A percentile compares a stretch with the other conserved stretches of the same genome.
phyloP scores from a whole-genome alignment of 2,797 vertebrate genomes.

The Selene dorsalis region DNA sequence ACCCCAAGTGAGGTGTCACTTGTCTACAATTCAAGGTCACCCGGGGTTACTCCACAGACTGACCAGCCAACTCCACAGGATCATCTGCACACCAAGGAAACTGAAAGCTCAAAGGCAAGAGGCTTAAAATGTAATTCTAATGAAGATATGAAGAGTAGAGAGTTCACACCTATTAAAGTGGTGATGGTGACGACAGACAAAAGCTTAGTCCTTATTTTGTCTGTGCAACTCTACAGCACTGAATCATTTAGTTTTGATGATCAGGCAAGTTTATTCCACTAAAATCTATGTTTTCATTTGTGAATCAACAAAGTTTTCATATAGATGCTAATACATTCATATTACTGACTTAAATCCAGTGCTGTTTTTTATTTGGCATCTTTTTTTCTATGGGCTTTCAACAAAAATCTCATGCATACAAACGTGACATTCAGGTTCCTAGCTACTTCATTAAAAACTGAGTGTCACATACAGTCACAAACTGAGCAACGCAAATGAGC shows the following conservation, averaged over 20 bases:
- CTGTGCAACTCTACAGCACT: constrained; percentile 1
- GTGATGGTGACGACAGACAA: not conserved
- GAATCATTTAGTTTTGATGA: too few species aligned
- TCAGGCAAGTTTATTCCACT: not conserved
- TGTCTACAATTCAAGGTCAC: constrained; percentile 61
- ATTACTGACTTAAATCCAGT: not conserved
- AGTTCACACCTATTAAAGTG: not conserved
- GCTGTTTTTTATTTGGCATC: not conserved
- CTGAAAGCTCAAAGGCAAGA: not conserved
- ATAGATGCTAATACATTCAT: not conserved
- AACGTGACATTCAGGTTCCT: not conserved
- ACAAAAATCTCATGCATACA: not conserved
- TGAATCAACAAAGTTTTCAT: not conserved
- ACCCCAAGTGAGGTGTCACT: constrained; percentile 97
- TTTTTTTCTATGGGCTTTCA: constrained; percentile 1
- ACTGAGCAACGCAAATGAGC: not conserved
- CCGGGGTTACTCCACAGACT: not conserved
- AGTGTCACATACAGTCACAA: not conserved
- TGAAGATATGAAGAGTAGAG: not conserved
- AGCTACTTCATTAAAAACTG: not conserved
- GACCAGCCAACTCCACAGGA: not conserved
- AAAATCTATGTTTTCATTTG: not conserved
- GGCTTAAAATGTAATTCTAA: not conserved
- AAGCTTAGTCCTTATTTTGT: too few species aligned
- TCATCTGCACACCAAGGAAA: not conserved